Evolutionary conservation across 2,797 vertebrate genomes (phyloP).

Genomic region (Streptopelia turtur): DNA sequence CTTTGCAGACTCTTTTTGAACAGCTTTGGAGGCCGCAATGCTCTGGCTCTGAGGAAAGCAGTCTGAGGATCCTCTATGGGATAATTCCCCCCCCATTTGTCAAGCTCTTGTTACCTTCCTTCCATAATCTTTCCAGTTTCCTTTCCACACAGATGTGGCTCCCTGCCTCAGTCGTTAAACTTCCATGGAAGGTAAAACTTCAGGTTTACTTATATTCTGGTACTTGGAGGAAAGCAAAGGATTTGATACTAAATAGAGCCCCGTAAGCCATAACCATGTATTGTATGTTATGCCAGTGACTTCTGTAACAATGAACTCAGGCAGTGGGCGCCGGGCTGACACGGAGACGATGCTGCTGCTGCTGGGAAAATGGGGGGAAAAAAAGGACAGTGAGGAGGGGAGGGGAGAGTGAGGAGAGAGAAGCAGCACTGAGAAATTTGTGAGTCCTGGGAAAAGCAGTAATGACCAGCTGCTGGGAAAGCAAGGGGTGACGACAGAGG

Average conservation of each 20-base stretch:
- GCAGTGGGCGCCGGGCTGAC: conserved; percentile 14
- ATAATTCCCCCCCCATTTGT: conserved; percentile 13
- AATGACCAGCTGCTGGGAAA: not conserved
- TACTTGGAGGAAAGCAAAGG: not conserved
- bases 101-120: conserved; percentile 4
- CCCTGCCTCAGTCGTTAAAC: not conserved
- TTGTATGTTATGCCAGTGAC: not conserved
- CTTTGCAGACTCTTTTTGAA: conserved; percentile 6
- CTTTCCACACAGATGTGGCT: not conserved
- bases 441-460: not conserved
- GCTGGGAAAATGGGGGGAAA: not conserved
- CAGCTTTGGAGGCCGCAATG: not conserved
- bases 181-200: not conserved
- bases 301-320: not conserved
- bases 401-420: not conserved
- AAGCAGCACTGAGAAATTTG: not conserved
- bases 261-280: not conserved
- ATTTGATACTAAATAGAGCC: conserved; percentile 21
- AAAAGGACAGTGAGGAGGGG: not conserved
- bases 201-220: not conserved
- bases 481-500: not conserved
- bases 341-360: not conserved
- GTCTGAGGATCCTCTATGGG: not conserved
- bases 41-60: not conserved
- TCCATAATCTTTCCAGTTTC: conserved; percentile 38